Evolutionary conservation across 2,888 invertebrate genomes (phyloP).

Genomic region (Anagyrus pseudococci): DNA sequence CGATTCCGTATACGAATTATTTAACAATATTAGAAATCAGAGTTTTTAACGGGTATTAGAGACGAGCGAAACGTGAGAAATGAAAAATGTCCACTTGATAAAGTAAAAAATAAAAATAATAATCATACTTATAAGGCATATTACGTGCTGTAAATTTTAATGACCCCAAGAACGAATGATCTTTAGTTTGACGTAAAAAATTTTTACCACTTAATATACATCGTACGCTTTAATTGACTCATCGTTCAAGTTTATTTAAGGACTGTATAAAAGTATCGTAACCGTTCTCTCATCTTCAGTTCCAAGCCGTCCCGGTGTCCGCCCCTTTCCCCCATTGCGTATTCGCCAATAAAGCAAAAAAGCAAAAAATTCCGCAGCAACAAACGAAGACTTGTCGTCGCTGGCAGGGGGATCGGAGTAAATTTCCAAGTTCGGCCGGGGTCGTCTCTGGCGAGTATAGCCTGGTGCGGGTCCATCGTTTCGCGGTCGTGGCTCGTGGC

Average conservation of each 20-base stretch:
- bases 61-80: too few species aligned
- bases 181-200: slow-evolving; percentile 17
- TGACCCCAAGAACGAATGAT: too few species aligned
- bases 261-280: slow-evolving; percentile 30
- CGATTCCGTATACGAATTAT: too few species aligned
- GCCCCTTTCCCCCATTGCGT: slow-evolving; percentile 13
- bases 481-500: slow-evolving; percentile 31
- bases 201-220: slow-evolving; percentile 30
- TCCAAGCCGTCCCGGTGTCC: neutral
- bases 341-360: slow-evolving; percentile 11
- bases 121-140: slow-evolving; percentile 13
- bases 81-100: too few species aligned
- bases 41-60: too few species aligned
- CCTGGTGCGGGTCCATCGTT: slow-evolving; percentile 5
- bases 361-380: slow-evolving; percentile 29
- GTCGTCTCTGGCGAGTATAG: too few species aligned
- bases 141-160: slow-evolving; percentile 29
- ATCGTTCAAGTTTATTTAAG: slow-evolving; percentile 34
- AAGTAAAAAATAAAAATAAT: too few species aligned
- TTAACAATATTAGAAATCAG: too few species aligned
- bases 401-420: too few species aligned
- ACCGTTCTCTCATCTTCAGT: neutral
- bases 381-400: slow-evolving; percentile 5
- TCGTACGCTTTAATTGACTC: slow-evolving; percentile 37
- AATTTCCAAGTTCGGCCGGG: too few species aligned